These are phyloP conservation scores for Aphrophora alni DNA, from an alignment of 2,888 invertebrate genomes.

Conservation along the genomic window DNA sequence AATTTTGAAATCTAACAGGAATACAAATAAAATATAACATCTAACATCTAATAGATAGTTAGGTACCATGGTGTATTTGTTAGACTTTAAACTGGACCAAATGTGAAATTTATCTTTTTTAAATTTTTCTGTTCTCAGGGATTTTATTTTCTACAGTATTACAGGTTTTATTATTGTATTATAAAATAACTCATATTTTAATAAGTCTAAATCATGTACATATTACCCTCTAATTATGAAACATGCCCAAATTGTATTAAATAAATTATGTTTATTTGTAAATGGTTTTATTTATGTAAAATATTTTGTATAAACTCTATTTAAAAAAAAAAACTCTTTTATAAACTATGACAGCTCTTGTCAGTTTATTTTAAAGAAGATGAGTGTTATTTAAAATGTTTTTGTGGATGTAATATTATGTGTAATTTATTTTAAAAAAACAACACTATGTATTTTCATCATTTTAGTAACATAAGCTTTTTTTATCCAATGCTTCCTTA, in stretches of 20 bases:
- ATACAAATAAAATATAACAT: neutral
- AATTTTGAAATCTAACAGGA: neutral
- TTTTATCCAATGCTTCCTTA: too few species aligned
- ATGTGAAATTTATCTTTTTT: neutral
- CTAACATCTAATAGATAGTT: neutral
- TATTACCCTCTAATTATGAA: too few species aligned
- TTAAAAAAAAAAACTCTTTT: too few species aligned
- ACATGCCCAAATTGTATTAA: neutral
- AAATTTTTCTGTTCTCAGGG: neutral
- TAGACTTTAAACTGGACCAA: neutral
- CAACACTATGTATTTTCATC: too few species aligned
- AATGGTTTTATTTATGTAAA: too few species aligned
- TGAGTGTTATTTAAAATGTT: too few species aligned
- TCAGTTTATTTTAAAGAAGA: too few species aligned
- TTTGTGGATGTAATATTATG: too few species aligned
- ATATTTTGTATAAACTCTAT: too few species aligned
- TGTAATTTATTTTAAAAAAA: too few species aligned
- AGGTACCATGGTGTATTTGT: neutral
- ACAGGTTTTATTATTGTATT: neutral
- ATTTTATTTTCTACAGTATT: neutral
- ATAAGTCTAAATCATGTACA: neutral
- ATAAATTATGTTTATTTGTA: neutral
- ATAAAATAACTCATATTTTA: neutral
- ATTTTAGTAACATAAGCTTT: too few species aligned
- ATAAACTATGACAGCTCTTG: too few species aligned